A percentile compares a stretch with the other conserved stretches of the same genome.
Conservation (phyloP, 2,888 invertebrate genomes). For the Leptinotarsa peninsularis region DNA sequence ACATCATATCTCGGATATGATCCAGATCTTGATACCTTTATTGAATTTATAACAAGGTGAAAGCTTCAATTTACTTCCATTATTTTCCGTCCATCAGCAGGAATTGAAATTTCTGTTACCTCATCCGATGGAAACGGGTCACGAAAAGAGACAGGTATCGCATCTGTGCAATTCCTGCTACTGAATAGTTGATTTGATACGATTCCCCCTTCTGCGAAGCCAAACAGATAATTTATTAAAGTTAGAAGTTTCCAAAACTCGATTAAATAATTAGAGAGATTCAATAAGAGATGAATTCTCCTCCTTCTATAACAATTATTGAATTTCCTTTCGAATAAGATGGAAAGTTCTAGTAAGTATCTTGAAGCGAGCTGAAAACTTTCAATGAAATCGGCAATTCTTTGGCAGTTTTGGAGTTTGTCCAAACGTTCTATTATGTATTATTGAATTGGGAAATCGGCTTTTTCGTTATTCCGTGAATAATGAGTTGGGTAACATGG, state of each 20-base stretch:
- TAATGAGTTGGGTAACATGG: not conserved
- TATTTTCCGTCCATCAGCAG: not conserved
- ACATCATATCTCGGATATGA: no score
- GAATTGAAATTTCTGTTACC: not conserved
- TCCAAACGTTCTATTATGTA: constrained; percentile 15
- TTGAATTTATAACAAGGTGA: no score
- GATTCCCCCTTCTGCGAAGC: not conserved
- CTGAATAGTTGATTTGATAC: constrained; percentile 12
- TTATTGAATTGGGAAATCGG: not conserved
- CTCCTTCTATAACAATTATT: constrained; percentile 34
- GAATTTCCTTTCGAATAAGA: constrained; percentile 29
- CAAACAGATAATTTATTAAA: constrained; percentile 35
- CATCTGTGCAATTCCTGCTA: not conserved
- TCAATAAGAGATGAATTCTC: constrained; percentile 39
- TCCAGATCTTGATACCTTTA: no score
- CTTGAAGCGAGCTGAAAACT: constrained; percentile 32
- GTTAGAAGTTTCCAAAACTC: constrained; percentile 31
- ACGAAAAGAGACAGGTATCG: constrained; percentile 8
- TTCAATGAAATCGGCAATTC: constrained; percentile 25
- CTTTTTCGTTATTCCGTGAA: not conserved
- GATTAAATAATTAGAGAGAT: constrained; percentile 42
- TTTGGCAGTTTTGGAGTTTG: constrained; percentile 7
- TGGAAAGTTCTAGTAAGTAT: constrained; percentile 37
- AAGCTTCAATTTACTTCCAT: not conserved
- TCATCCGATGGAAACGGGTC: not conserved